Evolutionary conservation across 2,113 vertebrate genomes (phyloP), one percentile per base, ranked within the genome.

Genomic region (Casuarius casuarius): DNA sequence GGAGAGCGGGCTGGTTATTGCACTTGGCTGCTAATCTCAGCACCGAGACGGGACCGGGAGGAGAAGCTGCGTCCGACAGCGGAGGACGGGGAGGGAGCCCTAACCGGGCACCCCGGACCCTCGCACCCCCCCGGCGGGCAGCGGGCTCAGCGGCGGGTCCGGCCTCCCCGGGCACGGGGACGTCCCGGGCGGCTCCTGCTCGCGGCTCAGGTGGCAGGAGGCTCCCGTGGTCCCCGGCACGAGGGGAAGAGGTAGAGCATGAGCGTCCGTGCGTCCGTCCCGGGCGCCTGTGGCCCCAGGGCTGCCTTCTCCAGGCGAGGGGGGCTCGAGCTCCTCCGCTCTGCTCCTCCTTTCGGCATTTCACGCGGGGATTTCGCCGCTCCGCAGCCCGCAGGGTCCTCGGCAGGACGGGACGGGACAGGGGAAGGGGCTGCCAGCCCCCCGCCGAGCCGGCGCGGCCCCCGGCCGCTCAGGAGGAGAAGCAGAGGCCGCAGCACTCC

Each of bases 401-500:
- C 3, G 2, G 51, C 4, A 0, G 38, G 10, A 74, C 11, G 25
- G 31, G 49, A 20, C 9, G 40, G 40, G 54, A 56, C 13, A 9
- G 20, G n/a, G 68, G 38, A 15, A 15, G 7, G 7, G 38, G 0
- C 7, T 4, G 2, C 21, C 1, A 35, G 4, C 40, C 31, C n/a
- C 71, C 10, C 0, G 1, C 8, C 3, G 3, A 1, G 11, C 1
- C 56, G 46, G 46, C 46, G 7, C 18, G 18, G 46, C 4, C 38
- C n/a, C 16, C 3, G 2, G 51, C 46, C 4, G 40, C 96, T 99
- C 98, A 99, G 96, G 99, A 99, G 95, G 99, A 99, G 98, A 99
- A 99, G 98, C 99, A 99, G 89, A 99, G 99, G 72, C 99, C 99
- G 12, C 99, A 99, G 98, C 99, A 99, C 98, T 99, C 99, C 99